Conservation (phyloP, 1,140 invertebrate species). For the Macrotrachela quadricornifera region DNA sequence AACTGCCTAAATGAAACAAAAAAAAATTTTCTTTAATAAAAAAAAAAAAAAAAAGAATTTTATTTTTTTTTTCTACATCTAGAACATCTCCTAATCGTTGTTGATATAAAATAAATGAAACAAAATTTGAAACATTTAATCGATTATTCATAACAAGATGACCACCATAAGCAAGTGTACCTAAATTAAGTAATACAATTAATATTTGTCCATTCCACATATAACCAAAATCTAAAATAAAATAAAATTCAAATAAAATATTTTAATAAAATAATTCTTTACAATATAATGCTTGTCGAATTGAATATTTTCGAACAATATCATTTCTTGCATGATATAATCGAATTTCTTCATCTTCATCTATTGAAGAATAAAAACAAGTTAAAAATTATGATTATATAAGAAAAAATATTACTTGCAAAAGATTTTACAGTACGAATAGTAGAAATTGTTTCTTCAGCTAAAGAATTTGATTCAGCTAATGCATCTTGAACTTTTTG, state of each 20-base stretch:
- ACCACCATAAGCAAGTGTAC: constrained; percentile 1
- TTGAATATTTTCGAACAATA: constrained; percentile 6
- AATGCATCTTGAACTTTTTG: constrained; percentile 26
- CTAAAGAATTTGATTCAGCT: constrained; percentile 28
- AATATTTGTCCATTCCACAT: background rate
- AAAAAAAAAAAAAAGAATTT: no score
- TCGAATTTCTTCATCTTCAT: constrained; percentile 19
- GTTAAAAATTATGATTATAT: no score
- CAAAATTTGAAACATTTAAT: constrained; percentile 2
- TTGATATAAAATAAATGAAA: constrained; percentile 6
- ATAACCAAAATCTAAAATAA: constrained; percentile 1
- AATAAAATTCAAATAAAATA: no score
- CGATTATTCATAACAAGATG: constrained; percentile 4
- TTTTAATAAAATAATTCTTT: no score
- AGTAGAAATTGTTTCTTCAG: constrained; percentile 25
- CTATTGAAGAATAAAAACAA: no score
- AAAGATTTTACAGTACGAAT: constrained; percentile 25
- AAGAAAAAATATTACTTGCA: constrained; percentile 11
- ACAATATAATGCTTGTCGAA: constrained; percentile 6
- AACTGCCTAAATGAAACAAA: constrained; percentile 13
- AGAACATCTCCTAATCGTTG: background rate
- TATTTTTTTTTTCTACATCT: constrained; percentile 10
- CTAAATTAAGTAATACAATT: background rate
- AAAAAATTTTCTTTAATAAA: background rate
- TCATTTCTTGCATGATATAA: constrained; percentile 13